phyloP scores from a whole-genome alignment of 2,113 vertebrate species.

The Bos taurus region DNA sequence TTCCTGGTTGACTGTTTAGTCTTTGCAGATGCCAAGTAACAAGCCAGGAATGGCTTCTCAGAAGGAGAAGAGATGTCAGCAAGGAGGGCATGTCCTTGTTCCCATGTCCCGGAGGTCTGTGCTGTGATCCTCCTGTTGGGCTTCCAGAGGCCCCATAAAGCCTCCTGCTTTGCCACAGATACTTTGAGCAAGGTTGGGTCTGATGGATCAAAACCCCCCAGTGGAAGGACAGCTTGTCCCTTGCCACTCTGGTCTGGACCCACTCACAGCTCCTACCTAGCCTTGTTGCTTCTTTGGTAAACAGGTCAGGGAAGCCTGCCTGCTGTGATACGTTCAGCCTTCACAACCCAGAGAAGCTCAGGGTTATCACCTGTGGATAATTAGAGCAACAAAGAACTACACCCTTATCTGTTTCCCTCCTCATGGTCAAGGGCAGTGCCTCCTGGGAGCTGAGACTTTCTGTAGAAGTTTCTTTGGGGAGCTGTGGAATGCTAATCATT shows the following conservation, averaged over 20 bases:
- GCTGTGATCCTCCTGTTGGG: neutral
- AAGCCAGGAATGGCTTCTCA: neutral
- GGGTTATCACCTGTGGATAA: neutral
- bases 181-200: neutral
- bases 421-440: neutral
- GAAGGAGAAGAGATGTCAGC: neutral
- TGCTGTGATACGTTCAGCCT: neutral
- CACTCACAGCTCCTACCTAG: neutral
- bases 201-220: neutral
- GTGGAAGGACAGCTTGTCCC: neutral
- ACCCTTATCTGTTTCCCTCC: neutral
- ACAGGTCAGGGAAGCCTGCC: neutral
- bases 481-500: neutral
- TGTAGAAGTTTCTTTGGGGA: neutral
- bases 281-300: neutral
- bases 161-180: neutral
- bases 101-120: neutral
- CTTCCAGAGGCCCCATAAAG: neutral
- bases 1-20: neutral
- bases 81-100: neutral
- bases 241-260: neutral
- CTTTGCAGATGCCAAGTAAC: neutral
- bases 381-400: neutral
- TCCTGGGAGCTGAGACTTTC: neutral
- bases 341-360: neutral